Evolutionary conservation across 2,113 vertebrate genomes (phyloP), one percentile per base, ranked within the genome.

Genomic region (Camelus dromedarius): DNA sequence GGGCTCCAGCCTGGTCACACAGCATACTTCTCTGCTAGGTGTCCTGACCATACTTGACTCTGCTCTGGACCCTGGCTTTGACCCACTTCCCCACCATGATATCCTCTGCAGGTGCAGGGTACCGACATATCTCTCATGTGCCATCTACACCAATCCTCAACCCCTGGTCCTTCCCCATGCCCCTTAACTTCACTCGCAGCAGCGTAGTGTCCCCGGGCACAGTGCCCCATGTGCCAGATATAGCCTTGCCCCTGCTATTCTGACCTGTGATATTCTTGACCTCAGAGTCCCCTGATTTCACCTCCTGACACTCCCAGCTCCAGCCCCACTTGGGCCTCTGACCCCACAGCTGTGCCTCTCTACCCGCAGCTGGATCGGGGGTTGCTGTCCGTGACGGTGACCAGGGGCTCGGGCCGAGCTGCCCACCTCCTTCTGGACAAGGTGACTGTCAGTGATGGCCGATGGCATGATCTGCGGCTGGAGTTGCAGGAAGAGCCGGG

Each of bases 401-500:
- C 98, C 89, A 98, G 98, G 5, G 99, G 99, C 8, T 98, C 99
- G 0, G 99, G 99, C 46, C 99, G 98, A 89, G 98, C 98, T 26
- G 99, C 99, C 96, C 99, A 98, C 80, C 98, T 99, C 89, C 98
- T 99, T 26, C 98, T 99, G 97, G 99, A 99, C 98, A 99, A 99
- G 97, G 99, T 99, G 98, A 99, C 96, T 88, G 99, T 99, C 98
- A 99, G 98, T 19, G 99, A 99, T 30, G 99, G 99, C 52, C 99
- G 86, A 35, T 99, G 99, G 99, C 99, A 99, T 0, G 99, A 99
- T 98, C 98, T 99, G 60, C 99, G 99, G 96, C 98, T 99, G 96
- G 99, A 99, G 98, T 98, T 99, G 91, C 98, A 99, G 72, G 99
- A 99, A 0, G 98, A 99, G 72, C 99, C 98, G 92, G 99, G 99